A percentile compares a stretch with the other conserved stretches of the same genome.
phyloP scores from a whole-genome alignment of 2,797 vertebrate genomes.

The Taeniopygia guttata region DNA sequence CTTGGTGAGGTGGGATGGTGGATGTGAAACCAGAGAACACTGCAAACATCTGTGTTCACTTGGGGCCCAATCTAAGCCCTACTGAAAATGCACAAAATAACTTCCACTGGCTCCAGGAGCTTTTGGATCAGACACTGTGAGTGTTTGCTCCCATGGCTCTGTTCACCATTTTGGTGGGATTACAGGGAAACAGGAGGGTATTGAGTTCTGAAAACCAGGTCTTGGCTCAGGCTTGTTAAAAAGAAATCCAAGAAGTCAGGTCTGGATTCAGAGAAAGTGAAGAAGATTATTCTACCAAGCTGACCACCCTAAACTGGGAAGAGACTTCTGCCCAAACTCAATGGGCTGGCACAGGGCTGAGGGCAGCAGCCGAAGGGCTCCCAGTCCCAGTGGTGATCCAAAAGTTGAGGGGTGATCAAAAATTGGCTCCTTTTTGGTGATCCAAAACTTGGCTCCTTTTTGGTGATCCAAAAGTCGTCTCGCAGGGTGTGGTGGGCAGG shows the following conservation, averaged over 20 bases:
- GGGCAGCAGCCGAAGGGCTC: not conserved
- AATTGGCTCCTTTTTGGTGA: not conserved
- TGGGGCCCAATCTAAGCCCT: not conserved
- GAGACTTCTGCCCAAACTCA: not conserved
- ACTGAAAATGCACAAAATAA: conserved; percentile 9
- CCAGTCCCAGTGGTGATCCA: not conserved
- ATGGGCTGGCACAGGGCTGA: not conserved
- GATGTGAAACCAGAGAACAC: conserved; percentile 11
- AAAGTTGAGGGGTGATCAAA: not conserved
- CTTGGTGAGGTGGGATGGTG: not conserved
- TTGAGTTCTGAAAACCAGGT: not conserved
- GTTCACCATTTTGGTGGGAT: conserved; percentile 20
- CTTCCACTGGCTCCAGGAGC: conserved; percentile 4
- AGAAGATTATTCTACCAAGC: not conserved
- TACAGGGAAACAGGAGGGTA: not conserved
- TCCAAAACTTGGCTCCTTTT: not conserved
- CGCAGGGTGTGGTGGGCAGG: not conserved
- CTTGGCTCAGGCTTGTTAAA: not conserved
- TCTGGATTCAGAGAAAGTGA: not conserved
- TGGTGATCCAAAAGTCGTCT: too few relatives aligned
- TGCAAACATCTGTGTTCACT: conserved; percentile 23
- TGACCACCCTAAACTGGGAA: not conserved
- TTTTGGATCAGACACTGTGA: not conserved
- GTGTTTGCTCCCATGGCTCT: not conserved
- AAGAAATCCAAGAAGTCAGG: not conserved